Evolutionary conservation across 2,888 invertebrate species (phyloP).

Genomic region (Coremacera marginata): DNA sequence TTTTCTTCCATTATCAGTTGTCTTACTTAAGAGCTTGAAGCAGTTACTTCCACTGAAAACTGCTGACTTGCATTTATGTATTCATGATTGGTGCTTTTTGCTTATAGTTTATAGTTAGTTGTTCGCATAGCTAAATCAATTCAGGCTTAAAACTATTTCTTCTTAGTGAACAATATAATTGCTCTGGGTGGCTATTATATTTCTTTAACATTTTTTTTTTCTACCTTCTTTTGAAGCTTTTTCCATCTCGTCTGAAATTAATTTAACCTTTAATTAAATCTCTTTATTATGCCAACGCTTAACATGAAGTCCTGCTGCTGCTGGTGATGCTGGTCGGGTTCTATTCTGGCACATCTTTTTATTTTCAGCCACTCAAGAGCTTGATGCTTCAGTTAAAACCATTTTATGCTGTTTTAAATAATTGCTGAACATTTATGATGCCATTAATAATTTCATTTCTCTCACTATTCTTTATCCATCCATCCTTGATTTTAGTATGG

Average conservation of each 20-base stretch:
- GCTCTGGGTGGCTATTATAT: neutral
- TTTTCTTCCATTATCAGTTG: too few relatives aligned
- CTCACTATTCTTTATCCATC: constrained; percentile 16
- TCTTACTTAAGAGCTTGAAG: too few relatives aligned
- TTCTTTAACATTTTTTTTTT: neutral
- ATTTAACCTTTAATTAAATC: constrained; percentile 24
- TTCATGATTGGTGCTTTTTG: too few relatives aligned
- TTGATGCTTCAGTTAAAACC: constrained; percentile 15
- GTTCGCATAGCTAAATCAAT: too few relatives aligned
- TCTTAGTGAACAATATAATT: too few relatives aligned
- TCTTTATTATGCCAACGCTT: constrained; percentile 1
- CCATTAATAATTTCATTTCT: constrained; percentile 47
- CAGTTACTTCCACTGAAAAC: too few relatives aligned
- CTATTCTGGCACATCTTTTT: neutral
- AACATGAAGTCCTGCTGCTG: neutral
- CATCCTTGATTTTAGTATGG: neutral
- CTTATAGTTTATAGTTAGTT: too few relatives aligned
- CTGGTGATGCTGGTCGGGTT: neutral
- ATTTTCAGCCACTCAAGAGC: neutral
- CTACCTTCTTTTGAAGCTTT: neutral
- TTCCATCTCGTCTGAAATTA: neutral
- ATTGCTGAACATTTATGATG: constrained; percentile 46
- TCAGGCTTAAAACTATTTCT: too few relatives aligned
- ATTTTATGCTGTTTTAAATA: constrained; percentile 43
- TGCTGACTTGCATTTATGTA: too few relatives aligned